phyloP scores from a whole-genome alignment of 1,140 invertebrate species.

The Ceratitis capitata region DNA sequence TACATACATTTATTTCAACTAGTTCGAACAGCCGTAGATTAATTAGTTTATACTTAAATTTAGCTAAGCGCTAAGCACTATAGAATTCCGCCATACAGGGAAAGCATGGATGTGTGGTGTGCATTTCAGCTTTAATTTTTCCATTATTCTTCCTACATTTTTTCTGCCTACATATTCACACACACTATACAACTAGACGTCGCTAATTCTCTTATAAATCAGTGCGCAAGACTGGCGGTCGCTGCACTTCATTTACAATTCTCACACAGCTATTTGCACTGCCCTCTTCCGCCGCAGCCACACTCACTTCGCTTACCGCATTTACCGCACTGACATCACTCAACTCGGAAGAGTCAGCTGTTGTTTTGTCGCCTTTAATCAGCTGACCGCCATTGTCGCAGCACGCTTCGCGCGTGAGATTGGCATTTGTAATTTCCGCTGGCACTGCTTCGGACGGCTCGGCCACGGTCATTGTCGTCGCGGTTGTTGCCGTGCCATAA shows the following conservation, averaged over 20 bases:
- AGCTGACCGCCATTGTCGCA: conserved; percentile 1
- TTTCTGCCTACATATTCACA: not conserved
- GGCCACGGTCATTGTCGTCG: not conserved
- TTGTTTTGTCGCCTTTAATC: conserved; percentile 47
- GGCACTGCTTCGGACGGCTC: not conserved
- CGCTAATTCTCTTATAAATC: conserved; percentile 55
- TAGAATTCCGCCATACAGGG: not conserved
- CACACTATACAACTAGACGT: not conserved
- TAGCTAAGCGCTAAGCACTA: not conserved
- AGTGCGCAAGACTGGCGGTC: conserved; percentile 57
- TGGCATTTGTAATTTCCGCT: conserved; percentile 22
- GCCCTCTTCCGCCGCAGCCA: too few relatives aligned
- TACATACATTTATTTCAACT: not conserved
- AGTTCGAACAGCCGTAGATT: not conserved
- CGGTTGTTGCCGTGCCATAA: not conserved
- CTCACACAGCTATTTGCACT: conserved; percentile 40
- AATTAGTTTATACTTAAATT: not conserved
- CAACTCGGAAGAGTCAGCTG: not conserved
- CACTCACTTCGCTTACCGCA: too few relatives aligned
- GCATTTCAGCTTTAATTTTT: not conserved
- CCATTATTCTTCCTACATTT: not conserved
- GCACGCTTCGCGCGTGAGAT: not conserved
- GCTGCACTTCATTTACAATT: conserved; percentile 42
- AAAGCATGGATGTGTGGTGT: not conserved
- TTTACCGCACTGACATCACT: conserved; percentile 45